Percentiles rank a stretch among this genome's conserved stretches.
Conservation (phyloP, 1,140 invertebrate species). For the Stegodyphus dumicola region DNA sequence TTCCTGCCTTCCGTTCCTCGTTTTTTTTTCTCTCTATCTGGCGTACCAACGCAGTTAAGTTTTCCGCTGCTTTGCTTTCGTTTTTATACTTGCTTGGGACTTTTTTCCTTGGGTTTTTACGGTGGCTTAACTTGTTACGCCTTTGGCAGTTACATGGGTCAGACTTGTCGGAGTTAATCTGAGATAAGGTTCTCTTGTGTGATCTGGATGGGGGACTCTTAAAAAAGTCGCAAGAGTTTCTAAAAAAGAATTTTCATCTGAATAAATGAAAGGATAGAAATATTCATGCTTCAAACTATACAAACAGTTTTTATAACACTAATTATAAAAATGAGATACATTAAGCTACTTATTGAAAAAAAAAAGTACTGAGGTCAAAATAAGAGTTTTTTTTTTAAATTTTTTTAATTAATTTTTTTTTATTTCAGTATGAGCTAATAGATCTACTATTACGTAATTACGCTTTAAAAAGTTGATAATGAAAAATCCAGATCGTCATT, state of each 20-base stretch:
- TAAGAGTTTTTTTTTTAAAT: too few relatives aligned
- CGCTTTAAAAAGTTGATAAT: too few relatives aligned
- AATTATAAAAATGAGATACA: too few relatives aligned
- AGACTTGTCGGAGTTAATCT: conserved; percentile 36
- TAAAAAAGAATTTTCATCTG: too few relatives aligned
- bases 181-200: conserved; percentile 26
- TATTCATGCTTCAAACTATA: background rate
- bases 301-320: background rate
- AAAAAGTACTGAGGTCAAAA: too few relatives aligned
- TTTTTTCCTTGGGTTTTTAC: conserved; percentile 32
- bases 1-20: background rate
- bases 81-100: background rate
- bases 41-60: conserved; percentile 1
- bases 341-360: too few relatives aligned
- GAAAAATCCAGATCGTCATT: too few relatives aligned
- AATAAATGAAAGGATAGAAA: background rate
- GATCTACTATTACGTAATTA: too few relatives aligned
- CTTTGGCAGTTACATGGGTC: conserved; percentile 36
- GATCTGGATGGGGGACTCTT: background rate
- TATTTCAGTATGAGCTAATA: too few relatives aligned
- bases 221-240: too few relatives aligned
- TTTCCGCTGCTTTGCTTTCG: background rate
- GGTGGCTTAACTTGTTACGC: conserved; percentile 31
- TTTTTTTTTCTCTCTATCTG: background rate
- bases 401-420: too few relatives aligned